phyloP scores from a whole-genome alignment of 1,140 invertebrate genomes.

The Stegodyphus dumicola region DNA sequence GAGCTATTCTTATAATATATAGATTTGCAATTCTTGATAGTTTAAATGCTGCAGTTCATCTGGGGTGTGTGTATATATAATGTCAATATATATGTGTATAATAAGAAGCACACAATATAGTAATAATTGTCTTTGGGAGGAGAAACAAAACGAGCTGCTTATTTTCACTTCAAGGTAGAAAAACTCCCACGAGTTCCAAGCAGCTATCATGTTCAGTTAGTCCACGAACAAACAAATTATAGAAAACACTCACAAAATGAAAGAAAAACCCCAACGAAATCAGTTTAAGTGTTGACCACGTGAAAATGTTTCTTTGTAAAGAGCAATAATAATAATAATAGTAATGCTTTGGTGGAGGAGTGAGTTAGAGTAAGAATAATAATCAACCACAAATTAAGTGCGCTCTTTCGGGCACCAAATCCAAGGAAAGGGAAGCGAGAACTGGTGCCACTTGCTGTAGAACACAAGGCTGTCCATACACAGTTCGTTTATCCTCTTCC shows the following conservation, averaged over 20 bases:
- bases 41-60: slow-evolving; percentile 53
- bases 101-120: slow-evolving; percentile 60
- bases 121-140: slow-evolving; percentile 38
- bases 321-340: slow-evolving; percentile 21
- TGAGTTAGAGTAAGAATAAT: slow-evolving; percentile 21
- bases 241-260: slow-evolving; percentile 45
- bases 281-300: neutral
- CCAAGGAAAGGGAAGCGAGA: slow-evolving; percentile 57
- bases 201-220: neutral
- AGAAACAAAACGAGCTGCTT: slow-evolving; percentile 38
- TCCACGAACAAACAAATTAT: neutral
- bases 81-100: slow-evolving; percentile 53
- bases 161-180: neutral
- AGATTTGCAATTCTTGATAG: slow-evolving; percentile 59
- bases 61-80: slow-evolving; percentile 42
- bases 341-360: slow-evolving; percentile 50
- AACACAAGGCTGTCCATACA: slow-evolving; percentile 57
- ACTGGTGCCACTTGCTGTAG: slow-evolving; percentile 58
- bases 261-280: slow-evolving; percentile 1
- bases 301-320: neutral
- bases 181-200: neutral
- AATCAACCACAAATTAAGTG: slow-evolving; percentile 56
- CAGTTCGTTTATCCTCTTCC: slow-evolving; percentile 59
- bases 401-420: slow-evolving; percentile 55
- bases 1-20: slow-evolving; percentile 57